phyloP scores from a whole-genome alignment of 2,888 invertebrate genomes.

The Heliconius erato region DNA sequence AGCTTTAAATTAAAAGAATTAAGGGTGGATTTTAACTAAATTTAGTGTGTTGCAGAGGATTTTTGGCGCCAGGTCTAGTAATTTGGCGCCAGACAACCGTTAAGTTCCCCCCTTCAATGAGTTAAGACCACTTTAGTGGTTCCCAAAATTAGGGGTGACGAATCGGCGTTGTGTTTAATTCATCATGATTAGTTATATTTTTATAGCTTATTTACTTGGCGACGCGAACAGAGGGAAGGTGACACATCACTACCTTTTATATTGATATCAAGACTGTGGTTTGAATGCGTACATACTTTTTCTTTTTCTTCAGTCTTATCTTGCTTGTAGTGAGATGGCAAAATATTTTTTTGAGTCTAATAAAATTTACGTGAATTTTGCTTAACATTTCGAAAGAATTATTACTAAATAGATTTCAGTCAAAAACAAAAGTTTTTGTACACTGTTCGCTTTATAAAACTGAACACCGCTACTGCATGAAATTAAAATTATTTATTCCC shows the following conservation, averaged over 20 bases:
- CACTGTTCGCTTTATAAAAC: too few species aligned
- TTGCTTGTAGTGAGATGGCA: background rate
- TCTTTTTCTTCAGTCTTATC: background rate
- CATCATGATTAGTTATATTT: conserved; percentile 34
- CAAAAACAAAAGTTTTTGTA: too few species aligned
- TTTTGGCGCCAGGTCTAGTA: conserved; percentile 63
- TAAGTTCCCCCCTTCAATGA: conserved; percentile 59
- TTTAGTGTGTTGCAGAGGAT: conserved; percentile 49
- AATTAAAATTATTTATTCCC: too few species aligned
- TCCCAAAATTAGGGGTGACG: conserved; percentile 48
- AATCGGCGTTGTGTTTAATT: conserved; percentile 39
- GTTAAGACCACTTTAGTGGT: conserved; percentile 47
- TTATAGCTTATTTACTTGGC: conserved; percentile 14
- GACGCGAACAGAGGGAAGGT: background rate
- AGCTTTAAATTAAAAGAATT: conserved; percentile 14
- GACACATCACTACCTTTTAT: background rate
- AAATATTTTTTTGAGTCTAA: too few species aligned
- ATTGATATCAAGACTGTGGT: background rate
- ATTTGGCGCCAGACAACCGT: conserved; percentile 78
- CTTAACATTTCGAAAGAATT: too few species aligned
- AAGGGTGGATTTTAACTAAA: conserved; percentile 50
- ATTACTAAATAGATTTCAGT: too few species aligned
- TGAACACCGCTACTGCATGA: too few species aligned
- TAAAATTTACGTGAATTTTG: too few species aligned
- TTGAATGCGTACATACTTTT: background rate